Evolutionary conservation across 2,797 vertebrate genomes (phyloP).

Genomic region (Halcyon smyrnensis): DNA sequence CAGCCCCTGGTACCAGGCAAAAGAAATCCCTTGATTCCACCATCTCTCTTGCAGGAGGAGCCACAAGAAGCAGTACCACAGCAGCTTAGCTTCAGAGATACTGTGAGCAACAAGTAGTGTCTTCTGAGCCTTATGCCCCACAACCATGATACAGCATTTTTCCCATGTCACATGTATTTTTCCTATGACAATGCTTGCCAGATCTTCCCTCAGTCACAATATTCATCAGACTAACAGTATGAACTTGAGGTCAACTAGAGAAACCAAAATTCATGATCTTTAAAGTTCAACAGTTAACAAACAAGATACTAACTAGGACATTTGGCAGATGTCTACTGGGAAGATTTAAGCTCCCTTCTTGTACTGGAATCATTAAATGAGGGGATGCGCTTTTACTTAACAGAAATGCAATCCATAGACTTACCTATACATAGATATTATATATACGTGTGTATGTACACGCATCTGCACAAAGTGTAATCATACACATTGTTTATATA

Average conservation of each 20-base stretch:
- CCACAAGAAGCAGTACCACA: background rate
- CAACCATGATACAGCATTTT: background rate
- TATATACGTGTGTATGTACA: conserved; percentile 33
- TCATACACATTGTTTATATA: conserved; percentile 24
- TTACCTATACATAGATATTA: conserved; percentile 44
- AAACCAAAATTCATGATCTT: conserved; percentile 11
- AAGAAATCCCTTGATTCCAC: background rate
- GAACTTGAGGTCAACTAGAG: background rate
- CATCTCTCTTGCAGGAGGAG: background rate
- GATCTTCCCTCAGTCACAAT: background rate
- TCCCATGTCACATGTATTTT: background rate
- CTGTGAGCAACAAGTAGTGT: background rate
- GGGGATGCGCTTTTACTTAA: conserved; percentile 26
- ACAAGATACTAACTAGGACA: background rate
- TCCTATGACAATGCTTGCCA: background rate
- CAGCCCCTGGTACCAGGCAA: background rate
- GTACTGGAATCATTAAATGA: conserved; percentile 10
- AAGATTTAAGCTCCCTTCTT: conserved; percentile 26
- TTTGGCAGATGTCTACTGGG: background rate
- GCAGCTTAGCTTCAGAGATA: background rate
- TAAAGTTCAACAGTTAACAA: conserved; percentile 15
- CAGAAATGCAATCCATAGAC: conserved; percentile 33
- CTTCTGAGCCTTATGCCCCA: background rate
- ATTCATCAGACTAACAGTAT: background rate
- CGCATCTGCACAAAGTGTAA: conserved; percentile 22